Conservation (phyloP, 2,797 vertebrate species). For the Bovichtus diacanthus region DNA sequence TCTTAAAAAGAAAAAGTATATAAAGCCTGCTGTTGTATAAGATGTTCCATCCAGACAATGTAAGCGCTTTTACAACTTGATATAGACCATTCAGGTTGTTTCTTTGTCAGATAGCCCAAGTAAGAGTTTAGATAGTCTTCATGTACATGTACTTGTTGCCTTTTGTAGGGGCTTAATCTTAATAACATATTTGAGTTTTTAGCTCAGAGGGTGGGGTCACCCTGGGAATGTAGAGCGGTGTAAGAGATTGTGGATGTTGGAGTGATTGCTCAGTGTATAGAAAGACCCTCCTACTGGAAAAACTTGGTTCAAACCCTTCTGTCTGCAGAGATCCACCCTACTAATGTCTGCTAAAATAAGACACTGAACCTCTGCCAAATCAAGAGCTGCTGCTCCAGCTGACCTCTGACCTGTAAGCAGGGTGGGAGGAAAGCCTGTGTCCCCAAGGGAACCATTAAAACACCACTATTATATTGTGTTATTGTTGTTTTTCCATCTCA, state of each 20-base stretch:
- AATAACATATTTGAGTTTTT: slow-evolving; percentile 12
- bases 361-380: neutral
- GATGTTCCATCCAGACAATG: slow-evolving; percentile 31
- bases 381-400: slow-evolving; percentile 1
- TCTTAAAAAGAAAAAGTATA: no score
- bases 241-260: slow-evolving; percentile 16
- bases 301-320: neutral
- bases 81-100: slow-evolving; percentile 10
- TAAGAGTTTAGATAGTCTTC: neutral
- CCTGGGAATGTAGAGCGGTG: neutral
- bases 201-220: slow-evolving; percentile 33
- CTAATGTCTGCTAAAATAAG: slow-evolving; percentile 22
- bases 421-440: neutral
- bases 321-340: slow-evolving; percentile 24
- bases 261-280: neutral
- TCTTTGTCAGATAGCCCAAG: neutral
- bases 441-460: slow-evolving; percentile 42
- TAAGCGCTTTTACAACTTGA: slow-evolving; percentile 23
- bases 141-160: neutral
- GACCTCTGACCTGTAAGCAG: slow-evolving; percentile 37
- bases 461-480: slow-evolving; percentile 2
- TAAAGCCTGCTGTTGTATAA: slow-evolving; percentile 25
- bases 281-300: neutral
- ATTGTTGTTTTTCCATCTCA: neutral
- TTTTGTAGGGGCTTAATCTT: slow-evolving; percentile 6